A percentile compares a stretch with the other conserved stretches of the same genome.
Evolutionary conservation across 2,888 invertebrate species (phyloP).

Genomic region (Norana najaformis): DNA sequence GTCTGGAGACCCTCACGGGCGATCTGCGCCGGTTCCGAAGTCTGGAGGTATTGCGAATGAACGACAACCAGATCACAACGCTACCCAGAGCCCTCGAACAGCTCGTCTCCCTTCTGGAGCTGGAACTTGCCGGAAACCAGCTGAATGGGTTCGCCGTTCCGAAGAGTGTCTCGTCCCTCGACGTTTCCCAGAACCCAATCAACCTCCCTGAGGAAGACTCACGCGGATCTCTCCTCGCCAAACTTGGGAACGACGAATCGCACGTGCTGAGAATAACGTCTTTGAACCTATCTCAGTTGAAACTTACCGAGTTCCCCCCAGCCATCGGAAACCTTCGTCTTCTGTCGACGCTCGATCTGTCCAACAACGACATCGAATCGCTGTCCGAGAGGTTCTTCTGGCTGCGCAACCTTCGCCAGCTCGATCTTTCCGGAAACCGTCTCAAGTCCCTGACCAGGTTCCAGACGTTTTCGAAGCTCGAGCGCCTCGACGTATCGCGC

Average conservation of each 20-base stretch:
- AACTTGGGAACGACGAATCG: constrained; percentile 54
- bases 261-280: constrained; percentile 53
- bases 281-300: constrained; percentile 52
- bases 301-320: constrained; percentile 56
- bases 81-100: constrained; percentile 53
- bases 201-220: constrained; percentile 43
- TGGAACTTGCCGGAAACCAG: constrained; percentile 53
- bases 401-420: constrained; percentile 47
- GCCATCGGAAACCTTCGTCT: constrained; percentile 53
- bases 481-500: constrained; percentile 40
- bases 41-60: constrained; percentile 50
- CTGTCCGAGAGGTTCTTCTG: constrained; percentile 51
- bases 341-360: constrained; percentile 53
- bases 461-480: constrained; percentile 32
- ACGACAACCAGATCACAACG: constrained; percentile 52
- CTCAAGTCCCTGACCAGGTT: constrained; percentile 43
- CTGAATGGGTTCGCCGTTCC: constrained; percentile 54
- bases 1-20: constrained; percentile 50
- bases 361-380: constrained; percentile 53
- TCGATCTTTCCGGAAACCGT: constrained; percentile 53
- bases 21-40: constrained; percentile 53
- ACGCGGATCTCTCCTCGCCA: constrained; percentile 47
- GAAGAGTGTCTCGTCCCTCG: constrained; percentile 51
- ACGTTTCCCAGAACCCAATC: constrained; percentile 52
- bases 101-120: constrained; percentile 48